Evolutionary conservation across 1,140 invertebrate species (phyloP).

Genomic region (Copidosoma floridanum): DNA sequence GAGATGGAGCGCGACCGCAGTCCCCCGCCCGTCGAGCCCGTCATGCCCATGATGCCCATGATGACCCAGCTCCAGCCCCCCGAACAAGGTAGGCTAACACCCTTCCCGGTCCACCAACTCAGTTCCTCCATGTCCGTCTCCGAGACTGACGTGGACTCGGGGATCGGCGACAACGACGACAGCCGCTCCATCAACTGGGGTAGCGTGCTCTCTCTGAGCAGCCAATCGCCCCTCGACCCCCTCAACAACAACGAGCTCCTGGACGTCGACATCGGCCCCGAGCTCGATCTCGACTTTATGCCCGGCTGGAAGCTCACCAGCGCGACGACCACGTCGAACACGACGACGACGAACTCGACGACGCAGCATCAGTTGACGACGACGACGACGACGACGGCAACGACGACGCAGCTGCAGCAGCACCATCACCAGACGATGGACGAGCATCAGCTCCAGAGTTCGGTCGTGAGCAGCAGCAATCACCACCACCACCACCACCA

Average conservation of each 20-base stretch:
- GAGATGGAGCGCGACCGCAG: constrained; percentile 80
- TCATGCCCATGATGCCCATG: constrained; percentile 46
- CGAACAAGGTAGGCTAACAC: constrained; percentile 64
- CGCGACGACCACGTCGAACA: too few relatives aligned
- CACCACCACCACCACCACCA: constrained; percentile 27
- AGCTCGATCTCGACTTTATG: constrained; percentile 61
- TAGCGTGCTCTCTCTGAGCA: constrained; percentile 81
- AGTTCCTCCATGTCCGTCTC: constrained; percentile 53
- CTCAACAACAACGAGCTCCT: constrained; percentile 76
- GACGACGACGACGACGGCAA: constrained; percentile 28
- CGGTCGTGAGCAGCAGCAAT: constrained; percentile 20
- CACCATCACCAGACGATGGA: constrained; percentile 28
- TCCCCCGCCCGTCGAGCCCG: constrained; percentile 51
- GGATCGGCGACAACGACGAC: constrained; percentile 75
- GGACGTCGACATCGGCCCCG: constrained; percentile 60
- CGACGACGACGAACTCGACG: not conserved
- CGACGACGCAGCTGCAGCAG: constrained; percentile 26
- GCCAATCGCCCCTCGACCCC: constrained; percentile 79
- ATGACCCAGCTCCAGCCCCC: constrained; percentile 53
- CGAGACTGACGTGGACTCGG: constrained; percentile 69
- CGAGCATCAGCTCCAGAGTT: constrained; percentile 29
- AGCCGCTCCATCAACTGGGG: constrained; percentile 84
- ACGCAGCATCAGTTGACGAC: constrained; percentile 30
- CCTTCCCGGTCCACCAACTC: constrained; percentile 58
- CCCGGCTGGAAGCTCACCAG: constrained; percentile 63